Percentiles rank a stretch among this genome's conserved stretches.
phyloP scores from a whole-genome alignment of 2,113 vertebrate species.

The Turnix velox region DNA sequence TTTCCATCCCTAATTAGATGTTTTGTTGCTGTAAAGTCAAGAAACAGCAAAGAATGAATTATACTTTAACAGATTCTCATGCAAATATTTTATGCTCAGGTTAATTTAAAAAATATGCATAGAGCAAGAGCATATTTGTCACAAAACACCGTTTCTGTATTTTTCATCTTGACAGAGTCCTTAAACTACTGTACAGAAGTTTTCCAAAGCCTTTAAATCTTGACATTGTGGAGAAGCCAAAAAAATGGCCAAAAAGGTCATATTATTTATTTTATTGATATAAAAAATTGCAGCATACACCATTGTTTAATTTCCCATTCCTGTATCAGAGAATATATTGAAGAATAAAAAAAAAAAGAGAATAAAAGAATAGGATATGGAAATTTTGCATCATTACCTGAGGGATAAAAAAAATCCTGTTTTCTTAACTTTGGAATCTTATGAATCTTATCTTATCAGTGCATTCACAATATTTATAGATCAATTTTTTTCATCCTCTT shows the following conservation, averaged over 20 bases:
- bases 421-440: background rate
- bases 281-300: background rate
- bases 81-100: background rate
- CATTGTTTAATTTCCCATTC: background rate
- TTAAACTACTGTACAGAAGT: background rate
- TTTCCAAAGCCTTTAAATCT: background rate
- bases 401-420: rapidly evolving
- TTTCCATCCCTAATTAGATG: background rate
- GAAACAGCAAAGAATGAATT: background rate
- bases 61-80: background rate
- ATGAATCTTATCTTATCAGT: background rate
- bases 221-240: background rate
- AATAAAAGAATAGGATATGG: background rate
- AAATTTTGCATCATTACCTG: background rate
- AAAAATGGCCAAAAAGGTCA: background rate
- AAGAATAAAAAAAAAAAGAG: background rate
- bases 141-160: background rate
- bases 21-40: background rate
- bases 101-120: background rate
- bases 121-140: background rate
- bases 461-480: background rate
- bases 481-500: background rate
- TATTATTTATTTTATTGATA: background rate
- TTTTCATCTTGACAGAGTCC: background rate
- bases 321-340: background rate